phyloP scores from a whole-genome alignment of 1,140 invertebrate species.

The Hirudo medicinalis region DNA sequence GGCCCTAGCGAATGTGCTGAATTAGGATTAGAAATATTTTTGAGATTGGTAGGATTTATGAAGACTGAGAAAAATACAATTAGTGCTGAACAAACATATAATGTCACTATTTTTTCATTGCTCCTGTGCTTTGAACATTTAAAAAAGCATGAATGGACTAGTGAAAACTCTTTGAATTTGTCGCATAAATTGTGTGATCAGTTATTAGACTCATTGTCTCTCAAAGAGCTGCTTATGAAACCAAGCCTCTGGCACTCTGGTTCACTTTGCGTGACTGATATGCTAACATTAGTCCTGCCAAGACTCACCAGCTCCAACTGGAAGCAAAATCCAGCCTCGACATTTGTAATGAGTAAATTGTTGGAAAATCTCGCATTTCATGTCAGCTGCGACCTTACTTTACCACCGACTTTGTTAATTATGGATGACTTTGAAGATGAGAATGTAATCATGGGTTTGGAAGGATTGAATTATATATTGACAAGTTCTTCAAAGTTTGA shows the following conservation, averaged over 20 bases:
- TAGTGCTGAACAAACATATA: neutral
- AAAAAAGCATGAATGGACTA: neutral
- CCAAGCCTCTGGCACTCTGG: too few relatives aligned
- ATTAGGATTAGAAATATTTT: conserved; percentile 9
- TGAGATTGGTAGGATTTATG: neutral
- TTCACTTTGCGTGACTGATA: neutral
- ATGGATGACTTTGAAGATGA: conserved; percentile 11
- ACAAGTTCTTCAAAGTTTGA: neutral
- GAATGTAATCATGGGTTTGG: neutral
- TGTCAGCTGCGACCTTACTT: neutral
- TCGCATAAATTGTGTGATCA: neutral
- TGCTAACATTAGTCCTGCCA: neutral
- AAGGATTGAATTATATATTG: neutral
- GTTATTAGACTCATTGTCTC: neutral
- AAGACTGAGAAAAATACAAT: neutral
- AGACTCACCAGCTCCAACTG: neutral
- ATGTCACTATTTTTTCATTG: neutral
- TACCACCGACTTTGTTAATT: neutral
- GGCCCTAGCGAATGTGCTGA: too few relatives aligned
- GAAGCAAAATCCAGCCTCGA: neutral
- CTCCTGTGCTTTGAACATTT: neutral
- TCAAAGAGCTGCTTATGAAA: neutral
- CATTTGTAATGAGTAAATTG: neutral
- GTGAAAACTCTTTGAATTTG: neutral
- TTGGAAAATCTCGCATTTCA: neutral